Evolutionary conservation across 2,888 invertebrate species (phyloP), one percentile per base, ranked within the genome.

Genomic region (Laothoe populi): DNA sequence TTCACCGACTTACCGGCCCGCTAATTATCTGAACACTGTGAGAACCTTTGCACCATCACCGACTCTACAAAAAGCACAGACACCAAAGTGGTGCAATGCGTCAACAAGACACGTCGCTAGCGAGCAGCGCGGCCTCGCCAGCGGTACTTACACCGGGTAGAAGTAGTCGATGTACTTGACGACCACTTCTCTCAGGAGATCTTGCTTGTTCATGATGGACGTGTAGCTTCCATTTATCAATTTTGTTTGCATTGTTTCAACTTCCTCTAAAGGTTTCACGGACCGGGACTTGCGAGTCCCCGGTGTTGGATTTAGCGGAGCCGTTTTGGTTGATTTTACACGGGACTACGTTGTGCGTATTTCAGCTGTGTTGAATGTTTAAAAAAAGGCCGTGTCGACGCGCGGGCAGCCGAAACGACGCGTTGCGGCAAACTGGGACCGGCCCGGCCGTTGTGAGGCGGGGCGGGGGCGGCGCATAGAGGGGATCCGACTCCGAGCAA

Each of bases 81-180:
- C 66, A 67, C 65, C 64, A 63, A 64, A 63, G 68, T 77, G 66
- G 88, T 80, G 88, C 88, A 89, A 79, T 87, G 88, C 87, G 86
- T 69, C 83, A 81, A 70, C 65, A 70, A 70, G 67, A 70, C 64
- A 74, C 66, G 65, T 64, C 68, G 71, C 68, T 62, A 66, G 63
- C 68, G 63, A 66, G 63, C 65, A 66, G 67, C 63, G 53, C 62
- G 49, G 66, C 65, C 69, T 66, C 72, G 66, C 70, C 74, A 83
- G 81, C 71, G 73, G 78, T 90, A 95, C 95, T 95, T 84, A 95
- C 95, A 95, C 94, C 76, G 95, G 95, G 81, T 95, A 94, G 90
- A 95, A 95, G 87, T 95, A 95, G 91, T 95, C 95, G 78, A 95
- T 94, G 88, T 95, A 95, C 86, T 95, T 95, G 88, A 94, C 94